Conservation (phyloP, 2,797 vertebrate genomes). For the Amniataba percoides region DNA sequence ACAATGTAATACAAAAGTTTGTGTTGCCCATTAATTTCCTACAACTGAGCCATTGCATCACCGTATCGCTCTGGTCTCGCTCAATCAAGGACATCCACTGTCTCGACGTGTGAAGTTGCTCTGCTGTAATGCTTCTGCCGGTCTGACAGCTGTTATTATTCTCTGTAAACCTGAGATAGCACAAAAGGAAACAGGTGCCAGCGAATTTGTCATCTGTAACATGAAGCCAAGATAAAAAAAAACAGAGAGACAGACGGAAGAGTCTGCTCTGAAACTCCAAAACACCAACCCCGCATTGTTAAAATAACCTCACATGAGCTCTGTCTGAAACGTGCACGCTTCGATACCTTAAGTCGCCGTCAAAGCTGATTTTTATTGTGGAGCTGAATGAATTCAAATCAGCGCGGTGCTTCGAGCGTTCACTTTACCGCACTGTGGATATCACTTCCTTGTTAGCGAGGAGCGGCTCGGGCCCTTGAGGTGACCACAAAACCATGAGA, state of each 20-base stretch:
- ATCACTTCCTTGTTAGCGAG: constrained; percentile 22
- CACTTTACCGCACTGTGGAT: neutral
- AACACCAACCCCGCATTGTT: constrained; percentile 14
- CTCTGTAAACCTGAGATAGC: constrained; percentile 51
- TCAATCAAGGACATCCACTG: constrained; percentile 47
- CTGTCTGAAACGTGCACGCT: constrained; percentile 10
- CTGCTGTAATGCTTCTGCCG: constrained; percentile 32
- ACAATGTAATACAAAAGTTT: neutral
- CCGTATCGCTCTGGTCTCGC: constrained; percentile 16
- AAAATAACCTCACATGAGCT: constrained; percentile 26
- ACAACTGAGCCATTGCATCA: neutral
- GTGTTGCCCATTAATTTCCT: constrained; percentile 12
- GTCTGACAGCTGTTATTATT: constrained; percentile 68
- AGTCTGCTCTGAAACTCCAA: constrained; percentile 18
- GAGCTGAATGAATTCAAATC: constrained; percentile 27
- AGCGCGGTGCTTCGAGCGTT: neutral
- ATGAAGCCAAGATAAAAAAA: constrained; percentile 22
- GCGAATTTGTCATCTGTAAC: constrained; percentile 47
- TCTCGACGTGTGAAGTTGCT: constrained; percentile 40
- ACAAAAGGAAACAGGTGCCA: constrained; percentile 56
- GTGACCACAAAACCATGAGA: constrained; percentile 14
- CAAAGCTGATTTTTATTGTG: constrained; percentile 33
- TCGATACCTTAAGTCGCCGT: constrained; percentile 25
- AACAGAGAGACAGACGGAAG: constrained; percentile 2
- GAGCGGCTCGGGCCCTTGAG: neutral